Base-by-base conservation (phyloP, 2,888 invertebrate genomes). In the Mystacides longicornis region DNA sequence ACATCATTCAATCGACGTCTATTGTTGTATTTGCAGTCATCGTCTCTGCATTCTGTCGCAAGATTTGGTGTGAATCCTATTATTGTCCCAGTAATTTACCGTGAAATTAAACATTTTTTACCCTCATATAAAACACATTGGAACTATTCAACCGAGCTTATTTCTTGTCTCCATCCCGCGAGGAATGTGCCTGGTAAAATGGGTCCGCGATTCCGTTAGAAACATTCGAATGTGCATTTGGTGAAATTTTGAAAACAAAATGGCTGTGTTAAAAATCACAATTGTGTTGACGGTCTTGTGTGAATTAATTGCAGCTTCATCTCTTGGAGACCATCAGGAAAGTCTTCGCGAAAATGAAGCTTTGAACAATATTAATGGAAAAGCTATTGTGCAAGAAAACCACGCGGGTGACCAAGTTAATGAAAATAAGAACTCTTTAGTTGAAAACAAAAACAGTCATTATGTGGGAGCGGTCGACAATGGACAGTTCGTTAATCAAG, bases 331-430 rank as follows among this genome's bases (percentile, higher is more conserved):
- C 63, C 76, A 77, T 61, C 64, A 74, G 18, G 59, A 59, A 16
- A 51, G 27, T 23, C 50, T 53, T 23, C 23, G 54, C 27, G 53
- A 59, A 1, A 77, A 77, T 61, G 77, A 77, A 62, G 67, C 70
- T 19, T 70, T 71, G 2, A 73, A 74, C 49, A 69, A 73, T 50
- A 72, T 77, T 63, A 73, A 69, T 27, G 69, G 67, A 7, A 76
- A 76, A 62, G 69, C 72, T 1, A 61, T 74, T 54, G 73, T 73
- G 62, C 71, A 72, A 54, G 73, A 75, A 22, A 75, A 74, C 57
- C 72, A 74, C 46, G 75, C 72, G 59, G 77, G 71, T 1, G 75
- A 77, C 63, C 77, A 75, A 55, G 65, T 74, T 42, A 76, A 74
- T 60, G 71, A 76, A 60, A 68, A 74, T 52, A 74, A 75, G 59